Base-by-base conservation (phyloP, 2,888 invertebrate species). In the Hyppa rectilinea region DNA sequence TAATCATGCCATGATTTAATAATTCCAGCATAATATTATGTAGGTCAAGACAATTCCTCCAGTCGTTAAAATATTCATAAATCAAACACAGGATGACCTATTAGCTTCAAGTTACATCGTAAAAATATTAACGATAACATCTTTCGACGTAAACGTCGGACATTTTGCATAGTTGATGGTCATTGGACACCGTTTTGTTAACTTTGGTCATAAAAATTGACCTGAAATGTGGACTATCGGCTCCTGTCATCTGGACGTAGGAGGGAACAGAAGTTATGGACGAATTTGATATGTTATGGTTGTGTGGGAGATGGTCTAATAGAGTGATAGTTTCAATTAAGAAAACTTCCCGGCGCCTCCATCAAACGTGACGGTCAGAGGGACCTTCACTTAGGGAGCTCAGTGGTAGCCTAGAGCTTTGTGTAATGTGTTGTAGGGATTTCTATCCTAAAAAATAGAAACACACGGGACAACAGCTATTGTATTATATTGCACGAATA, bases 81-180 rank as follows among this genome's bases (percentile, higher is more conserved):
- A 83, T 78, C 78, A 75, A 66, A 75, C 69, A 71, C 73, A 72
- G 73, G 70, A 80, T 68, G 53, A 72, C 56, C 70, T 80, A 80
- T 80, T 78, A 75, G 83, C 61, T 58, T 83, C 62, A 74, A 79
- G 74, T 83, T 83, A 67, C 81, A 45, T 69, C 73, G 73, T 83
- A 72, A 83, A 82, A 83, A 83, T 85, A 84, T 83, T 81, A 85
- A 81, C 73, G 83, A 72, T 85, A 75, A 83, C 75, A 75, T 81
- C 75, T 72, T 50, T 38, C 29, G 56, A 71, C 40, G 50, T 78
- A 65, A 78, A 82, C 62, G 72, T 66, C 43, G 34, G 29, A 63
- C 60, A 74, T 84, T 85, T 83, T 85, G 85, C 81, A 83, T 85
- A 75, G 70, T 78, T 68, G 75, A 81, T 85, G 67, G 78, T 79